Base-by-base conservation (phyloP, 1,140 invertebrate genomes). In the Choristoneura fumiferana region DNA sequence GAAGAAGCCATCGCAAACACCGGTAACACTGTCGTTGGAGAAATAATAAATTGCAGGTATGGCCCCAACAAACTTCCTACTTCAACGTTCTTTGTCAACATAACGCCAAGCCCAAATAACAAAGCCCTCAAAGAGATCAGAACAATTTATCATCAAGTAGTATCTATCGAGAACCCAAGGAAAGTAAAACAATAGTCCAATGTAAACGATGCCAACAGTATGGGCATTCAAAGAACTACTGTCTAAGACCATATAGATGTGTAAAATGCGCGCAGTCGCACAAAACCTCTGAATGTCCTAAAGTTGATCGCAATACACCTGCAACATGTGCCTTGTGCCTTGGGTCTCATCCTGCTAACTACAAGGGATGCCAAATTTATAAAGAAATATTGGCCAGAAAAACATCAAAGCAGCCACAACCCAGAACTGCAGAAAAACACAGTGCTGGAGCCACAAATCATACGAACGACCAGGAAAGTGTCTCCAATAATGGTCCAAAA, bases 181-280 rank as follows among this genome's bases (percentile, higher is more conserved):
- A 39, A 39, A 13, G n/a, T 13, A 39, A 5, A 12, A 14, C 1
- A 5, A 12, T 39, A 39, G n/a, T 14, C 10, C 38, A 39, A 14
- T 63, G 67, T 52, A 15, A 40, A 8, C 53, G 69, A 34, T 72
- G 63, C 35, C 69, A 68, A 45, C 62, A 71, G 49, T 67, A 67
- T 58, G 65, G 65, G 0, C 69, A 66, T 18, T 39, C 61, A 0
- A 70, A 71, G 53, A 71, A 71, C 17, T 61, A 71, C 39, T 67
- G 65, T 14, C 67, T 65, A 63, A 14, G 65, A 1, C 62, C 67
- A 1, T 67, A 61, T 34, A 18, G 9, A 3, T 71, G 58, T 45
- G 54, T 63, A 0, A 71, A 62, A 61, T 67, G 63, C 45, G 64
- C 43, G 0, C 8, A 54, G 34, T 13, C 38, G 13, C 60, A 69